phyloP scores from a whole-genome alignment of 1,140 invertebrate genomes.

The Lycorma delicatula region DNA sequence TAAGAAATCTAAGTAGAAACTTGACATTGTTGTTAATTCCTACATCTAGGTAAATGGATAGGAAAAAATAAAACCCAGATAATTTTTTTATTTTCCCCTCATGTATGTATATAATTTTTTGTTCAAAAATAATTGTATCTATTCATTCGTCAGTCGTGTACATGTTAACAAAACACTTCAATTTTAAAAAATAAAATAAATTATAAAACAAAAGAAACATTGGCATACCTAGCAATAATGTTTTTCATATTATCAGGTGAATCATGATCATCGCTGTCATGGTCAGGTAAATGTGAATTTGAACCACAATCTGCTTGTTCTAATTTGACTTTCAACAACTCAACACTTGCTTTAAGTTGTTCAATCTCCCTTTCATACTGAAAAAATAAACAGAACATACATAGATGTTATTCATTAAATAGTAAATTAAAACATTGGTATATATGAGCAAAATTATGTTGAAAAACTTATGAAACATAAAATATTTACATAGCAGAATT shows the following conservation, averaged over 20 bases:
- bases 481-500: neutral
- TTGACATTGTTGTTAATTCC: too few relatives aligned
- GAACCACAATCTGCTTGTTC: conserved; percentile 35
- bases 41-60: too few relatives aligned
- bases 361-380: conserved; percentile 68
- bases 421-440: neutral
- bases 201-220: too few relatives aligned
- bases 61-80: too few relatives aligned
- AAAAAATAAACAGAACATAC: conserved; percentile 23
- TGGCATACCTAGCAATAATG: conserved; percentile 59
- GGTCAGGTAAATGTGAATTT: conserved; percentile 6
- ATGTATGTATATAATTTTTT: too few relatives aligned
- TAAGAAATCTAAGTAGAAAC: too few relatives aligned
- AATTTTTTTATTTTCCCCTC: too few relatives aligned
- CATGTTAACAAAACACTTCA: too few relatives aligned
- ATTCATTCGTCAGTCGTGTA: too few relatives aligned
- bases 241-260: conserved; percentile 64
- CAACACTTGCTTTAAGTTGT: conserved; percentile 64
- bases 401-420: too few relatives aligned
- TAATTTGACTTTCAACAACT: conserved; percentile 55
- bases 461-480: neutral
- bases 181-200: too few relatives aligned
- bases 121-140: too few relatives aligned
- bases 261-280: conserved; percentile 36
- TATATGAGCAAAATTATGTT: neutral